Base-by-base conservation (phyloP, 92 coral and sea anemone genomes). In the Zoanthus sociatus region DNA sequence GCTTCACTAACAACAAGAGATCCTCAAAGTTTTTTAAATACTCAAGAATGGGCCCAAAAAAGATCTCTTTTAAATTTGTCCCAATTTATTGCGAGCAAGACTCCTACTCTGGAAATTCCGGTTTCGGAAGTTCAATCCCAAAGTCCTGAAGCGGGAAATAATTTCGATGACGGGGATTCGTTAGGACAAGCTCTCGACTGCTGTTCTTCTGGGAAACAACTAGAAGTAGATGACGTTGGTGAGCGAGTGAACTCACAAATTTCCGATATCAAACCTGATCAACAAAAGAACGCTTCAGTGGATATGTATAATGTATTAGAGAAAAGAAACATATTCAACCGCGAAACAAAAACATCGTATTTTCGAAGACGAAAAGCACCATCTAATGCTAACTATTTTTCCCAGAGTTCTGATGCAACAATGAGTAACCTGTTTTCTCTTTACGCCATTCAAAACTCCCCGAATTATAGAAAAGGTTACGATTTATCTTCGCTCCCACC, bases 1-100 rank as follows among this genome's bases (percentile, higher is more conserved):
- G 96, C 96, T 3, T 93, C 96, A 13, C 77, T 93, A 4, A 92
- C 95, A 1, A 93, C 91, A 21, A 69, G 95, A 51, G 98, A 94
- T 77, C 92, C 95, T 37, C 67, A 74, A 46, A 63, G 86, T 17
- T 90, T 82, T 78, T 86, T 90, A 46, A 94, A 94, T 77, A 90
- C 98, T n/a, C 73, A 70, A 53, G 98, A 94, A 77, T 91, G 94
- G 98, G 98, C 98, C 37, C 89, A 75, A 32, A 82, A 78, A 75
- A 84, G 91, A 37, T 90, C 94, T 53, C 86, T 93, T 58, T 74
- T 82, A 4, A 79, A 84, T 78, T 83, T 94, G 17, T 90, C 88
- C 10, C 93, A 91, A 56, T 67, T 92, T 61, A 93, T 93, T 55
- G 92, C 92, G 30, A 78, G 76, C 17, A 91, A 86, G 58, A 88